Conservation (phyloP, 2,797 vertebrate species). For the Pangasius mekongensis region DNA sequence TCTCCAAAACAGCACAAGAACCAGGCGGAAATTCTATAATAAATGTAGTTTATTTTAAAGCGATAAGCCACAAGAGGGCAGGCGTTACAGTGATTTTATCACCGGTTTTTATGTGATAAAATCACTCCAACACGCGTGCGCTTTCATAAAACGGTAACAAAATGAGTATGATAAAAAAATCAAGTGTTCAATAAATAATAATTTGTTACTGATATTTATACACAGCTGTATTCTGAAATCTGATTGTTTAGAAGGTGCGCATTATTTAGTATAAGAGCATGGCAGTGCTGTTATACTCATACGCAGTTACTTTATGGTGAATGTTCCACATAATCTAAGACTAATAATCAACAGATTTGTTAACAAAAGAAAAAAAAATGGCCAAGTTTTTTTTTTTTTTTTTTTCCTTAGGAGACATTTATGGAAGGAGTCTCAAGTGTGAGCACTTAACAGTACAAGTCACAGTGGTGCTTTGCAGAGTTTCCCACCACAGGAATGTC, state of each 20-base stretch:
- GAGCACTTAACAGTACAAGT: neutral
- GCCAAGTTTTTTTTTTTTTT: neutral
- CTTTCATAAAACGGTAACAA: neutral
- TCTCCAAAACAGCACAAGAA: neutral
- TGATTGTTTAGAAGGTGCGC: neutral
- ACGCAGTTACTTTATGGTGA: neutral
- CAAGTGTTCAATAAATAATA: neutral
- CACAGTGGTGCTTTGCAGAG: neutral
- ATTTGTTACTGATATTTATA: neutral
- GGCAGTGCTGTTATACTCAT: too few relatives aligned
- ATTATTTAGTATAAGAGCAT: neutral
- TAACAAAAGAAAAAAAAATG: too few relatives aligned
- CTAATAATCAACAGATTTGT: neutral
- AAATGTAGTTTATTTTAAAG: neutral
- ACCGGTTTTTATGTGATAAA: neutral
- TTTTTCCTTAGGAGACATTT: too few relatives aligned
- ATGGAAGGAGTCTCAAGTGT: neutral
- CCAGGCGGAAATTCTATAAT: neutral
- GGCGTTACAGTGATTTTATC: neutral
- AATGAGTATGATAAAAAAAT: neutral
- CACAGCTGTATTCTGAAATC: neutral
- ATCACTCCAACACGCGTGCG: neutral
- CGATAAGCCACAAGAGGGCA: neutral
- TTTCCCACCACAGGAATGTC: neutral
- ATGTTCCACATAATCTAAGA: neutral